Conservation (phyloP, 2,888 invertebrate species). For the Ormyrus pomaceus region DNA sequence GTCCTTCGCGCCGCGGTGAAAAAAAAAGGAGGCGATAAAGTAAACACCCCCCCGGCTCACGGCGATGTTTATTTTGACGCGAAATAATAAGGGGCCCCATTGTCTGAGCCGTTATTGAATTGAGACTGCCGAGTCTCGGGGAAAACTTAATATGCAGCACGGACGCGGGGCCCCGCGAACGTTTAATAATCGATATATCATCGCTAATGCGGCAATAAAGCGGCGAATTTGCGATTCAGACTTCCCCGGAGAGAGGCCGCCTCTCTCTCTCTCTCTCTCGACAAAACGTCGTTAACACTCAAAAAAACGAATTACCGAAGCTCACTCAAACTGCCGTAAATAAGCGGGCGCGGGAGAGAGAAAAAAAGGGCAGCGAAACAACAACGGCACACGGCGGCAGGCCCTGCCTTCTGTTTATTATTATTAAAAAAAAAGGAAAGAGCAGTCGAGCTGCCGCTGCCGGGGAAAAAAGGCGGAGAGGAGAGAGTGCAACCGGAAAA, state of each 20-base stretch:
- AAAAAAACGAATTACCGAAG: not conserved
- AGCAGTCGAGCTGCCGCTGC: not conserved
- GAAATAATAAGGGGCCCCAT: too few species aligned
- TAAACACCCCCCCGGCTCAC: too few species aligned
- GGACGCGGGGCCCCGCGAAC: too few species aligned
- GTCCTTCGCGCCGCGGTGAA: not conserved
- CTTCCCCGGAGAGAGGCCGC: not conserved
- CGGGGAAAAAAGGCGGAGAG: not conserved
- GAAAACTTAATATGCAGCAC: too few species aligned
- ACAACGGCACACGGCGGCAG: not conserved
- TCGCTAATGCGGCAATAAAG: not conserved
- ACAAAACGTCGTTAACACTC: not conserved
- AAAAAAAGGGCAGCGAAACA: constrained; percentile 12
- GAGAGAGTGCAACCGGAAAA: constrained; percentile 42
- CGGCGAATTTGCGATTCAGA: not conserved
- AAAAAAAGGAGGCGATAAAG: too few species aligned
- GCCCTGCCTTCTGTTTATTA: constrained; percentile 43
- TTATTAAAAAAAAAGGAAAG: constrained; percentile 23
- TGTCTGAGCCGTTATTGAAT: too few species aligned
- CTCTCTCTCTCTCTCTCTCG: too few species aligned
- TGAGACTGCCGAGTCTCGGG: too few species aligned
- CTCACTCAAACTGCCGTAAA: constrained; percentile 19
- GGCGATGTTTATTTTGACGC: too few species aligned
- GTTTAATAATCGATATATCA: constrained; percentile 9
- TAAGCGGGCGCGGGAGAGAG: not conserved